Evolutionary conservation across 2,888 invertebrate species (phyloP).

Genomic region (Melanotus villosus): DNA sequence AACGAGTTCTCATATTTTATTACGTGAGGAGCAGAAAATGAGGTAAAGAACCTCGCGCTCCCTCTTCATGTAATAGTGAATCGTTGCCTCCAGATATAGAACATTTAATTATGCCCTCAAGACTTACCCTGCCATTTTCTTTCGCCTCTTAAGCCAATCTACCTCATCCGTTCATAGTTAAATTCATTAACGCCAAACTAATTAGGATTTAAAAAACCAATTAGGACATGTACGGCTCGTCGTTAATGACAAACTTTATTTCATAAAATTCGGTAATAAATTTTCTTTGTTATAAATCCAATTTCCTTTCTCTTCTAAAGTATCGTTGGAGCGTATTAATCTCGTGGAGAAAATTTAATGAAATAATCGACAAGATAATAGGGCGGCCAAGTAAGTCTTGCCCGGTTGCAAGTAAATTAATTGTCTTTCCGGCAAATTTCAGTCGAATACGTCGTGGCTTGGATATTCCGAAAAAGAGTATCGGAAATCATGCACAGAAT

Average conservation of each 20-base stretch:
- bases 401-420: not conserved
- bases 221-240: constrained; percentile 30
- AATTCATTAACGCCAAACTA: constrained; percentile 42
- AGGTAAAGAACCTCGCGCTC: constrained; percentile 31
- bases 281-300: constrained; percentile 28
- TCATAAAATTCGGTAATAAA: constrained; percentile 22
- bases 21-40: constrained; percentile 33
- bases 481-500: too few relatives aligned
- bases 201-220: constrained; percentile 42
- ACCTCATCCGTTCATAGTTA: constrained; percentile 40
- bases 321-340: constrained; percentile 28
- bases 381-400: constrained; percentile 9
- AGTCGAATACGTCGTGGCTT: not conserved
- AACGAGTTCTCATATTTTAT: constrained; percentile 38
- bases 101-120: constrained; percentile 45
- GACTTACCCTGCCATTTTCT: constrained; percentile 41
- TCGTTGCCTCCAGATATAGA: constrained; percentile 41
- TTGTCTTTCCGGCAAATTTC: not conserved
- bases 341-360: constrained; percentile 21
- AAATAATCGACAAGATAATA: constrained; percentile 9
- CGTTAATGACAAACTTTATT: constrained; percentile 31
- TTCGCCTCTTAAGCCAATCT: constrained; percentile 40
- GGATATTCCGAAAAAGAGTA: too few relatives aligned
- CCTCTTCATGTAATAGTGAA: constrained; percentile 28
- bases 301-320: constrained; percentile 19